phyloP scores from a whole-genome alignment of 1,140 invertebrate genomes.

The Scaptomyza montana region DNA sequence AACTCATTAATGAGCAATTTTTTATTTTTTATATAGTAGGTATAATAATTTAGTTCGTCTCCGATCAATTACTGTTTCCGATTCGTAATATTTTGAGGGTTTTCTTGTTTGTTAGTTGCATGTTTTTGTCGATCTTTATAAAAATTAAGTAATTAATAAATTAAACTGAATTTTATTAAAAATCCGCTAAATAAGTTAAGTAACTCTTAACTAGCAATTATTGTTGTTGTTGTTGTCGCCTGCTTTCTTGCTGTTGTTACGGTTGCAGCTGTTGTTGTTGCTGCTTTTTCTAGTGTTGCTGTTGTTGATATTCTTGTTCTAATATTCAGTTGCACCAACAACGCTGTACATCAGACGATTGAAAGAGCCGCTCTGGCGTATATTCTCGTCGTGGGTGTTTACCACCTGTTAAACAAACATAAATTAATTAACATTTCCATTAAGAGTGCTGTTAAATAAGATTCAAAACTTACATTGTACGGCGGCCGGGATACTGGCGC shows the following conservation, averaged over 20 bases:
- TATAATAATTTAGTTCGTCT: slow-evolving; percentile 70
- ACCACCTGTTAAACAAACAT: slow-evolving; percentile 64
- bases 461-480: slow-evolving; percentile 79
- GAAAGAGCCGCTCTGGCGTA: slow-evolving; percentile 95
- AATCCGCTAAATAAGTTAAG: slow-evolving; percentile 77
- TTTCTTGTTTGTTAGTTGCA: slow-evolving; percentile 49
- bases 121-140: slow-evolving; percentile 50
- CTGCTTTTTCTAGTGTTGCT: slow-evolving; percentile 19
- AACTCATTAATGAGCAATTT: slow-evolving; percentile 31
- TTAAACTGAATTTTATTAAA: slow-evolving; percentile 78
- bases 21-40: slow-evolving; percentile 31
- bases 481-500: slow-evolving; percentile 80
- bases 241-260: slow-evolving; percentile 11
- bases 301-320: slow-evolving; percentile 64
- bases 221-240: slow-evolving; percentile 42
- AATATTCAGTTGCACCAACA: slow-evolving; percentile 90
- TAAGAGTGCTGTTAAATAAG: slow-evolving; percentile 15
- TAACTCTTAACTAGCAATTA: slow-evolving; percentile 58
- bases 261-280: slow-evolving; percentile 33
- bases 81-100: slow-evolving; percentile 68
- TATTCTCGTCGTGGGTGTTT: slow-evolving; percentile 88
- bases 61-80: slow-evolving; percentile 60
- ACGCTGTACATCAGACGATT: slow-evolving; percentile 96
- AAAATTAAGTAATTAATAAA: slow-evolving; percentile 76
- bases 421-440: slow-evolving; percentile 27